Percentiles rank a stretch among this genome's conserved stretches.
These are phyloP conservation scores for Orbicella faveolata DNA, from an alignment of 64 coral and sea anemone species.

Conservation along the genomic window DNA sequence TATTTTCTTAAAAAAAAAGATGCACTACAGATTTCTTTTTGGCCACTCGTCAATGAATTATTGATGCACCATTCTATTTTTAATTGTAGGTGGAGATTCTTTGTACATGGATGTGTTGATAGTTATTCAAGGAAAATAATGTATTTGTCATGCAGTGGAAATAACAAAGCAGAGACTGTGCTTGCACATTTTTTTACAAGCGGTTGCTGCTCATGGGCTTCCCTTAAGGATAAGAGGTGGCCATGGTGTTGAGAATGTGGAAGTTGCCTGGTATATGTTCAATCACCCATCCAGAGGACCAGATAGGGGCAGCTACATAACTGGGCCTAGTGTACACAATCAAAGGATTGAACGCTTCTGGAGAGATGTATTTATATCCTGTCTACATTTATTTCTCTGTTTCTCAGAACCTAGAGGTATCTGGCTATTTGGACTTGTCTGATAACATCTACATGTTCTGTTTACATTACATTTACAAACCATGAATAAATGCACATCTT, in stretches of 20 bases:
- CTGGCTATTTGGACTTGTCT: conserved; percentile 34
- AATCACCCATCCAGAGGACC: background rate
- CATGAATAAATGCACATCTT: conserved; percentile 48
- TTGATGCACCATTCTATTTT: too few relatives aligned
- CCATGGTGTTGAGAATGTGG: background rate
- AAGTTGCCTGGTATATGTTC: background rate
- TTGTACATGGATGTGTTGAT: too few relatives aligned
- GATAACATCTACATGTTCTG: conserved; percentile 26
- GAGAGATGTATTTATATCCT: conserved; percentile 1
- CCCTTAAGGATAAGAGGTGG: background rate
- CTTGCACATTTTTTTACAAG: too few relatives aligned
- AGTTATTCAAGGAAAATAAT: too few relatives aligned
- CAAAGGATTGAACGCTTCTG: background rate
- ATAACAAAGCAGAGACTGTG: too few relatives aligned
- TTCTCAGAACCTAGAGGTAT: conserved; percentile 26
- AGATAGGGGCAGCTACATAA: background rate
- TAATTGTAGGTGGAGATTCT: too few relatives aligned
- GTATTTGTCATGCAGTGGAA: too few relatives aligned
- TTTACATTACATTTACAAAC: conserved; percentile 40
- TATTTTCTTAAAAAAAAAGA: too few relatives aligned
- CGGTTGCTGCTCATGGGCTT: background rate
- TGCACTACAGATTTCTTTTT: too few relatives aligned
- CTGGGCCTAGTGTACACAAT: conserved; percentile 1
- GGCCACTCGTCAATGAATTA: too few relatives aligned
- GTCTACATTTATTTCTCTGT: conserved; percentile 18